Percentiles rank a stretch among this genome's conserved stretches.
phyloP scores from a whole-genome alignment of 2,888 invertebrate species.

The Heteromurus nitidus region DNA sequence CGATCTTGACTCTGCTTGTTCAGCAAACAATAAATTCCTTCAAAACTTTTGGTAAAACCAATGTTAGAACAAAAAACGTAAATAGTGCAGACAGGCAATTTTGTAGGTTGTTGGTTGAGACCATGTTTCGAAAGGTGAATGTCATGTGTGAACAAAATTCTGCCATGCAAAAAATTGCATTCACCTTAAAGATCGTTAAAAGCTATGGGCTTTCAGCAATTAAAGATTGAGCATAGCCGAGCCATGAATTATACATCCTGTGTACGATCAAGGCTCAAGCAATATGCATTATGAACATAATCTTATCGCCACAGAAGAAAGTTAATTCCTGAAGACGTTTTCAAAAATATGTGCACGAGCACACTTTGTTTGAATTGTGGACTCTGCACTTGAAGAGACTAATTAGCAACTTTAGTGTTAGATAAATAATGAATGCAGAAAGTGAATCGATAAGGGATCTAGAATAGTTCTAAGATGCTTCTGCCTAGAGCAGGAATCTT shows the following conservation, averaged over 20 bases:
- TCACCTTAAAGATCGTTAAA: not conserved
- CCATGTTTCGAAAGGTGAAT: constrained; percentile 37
- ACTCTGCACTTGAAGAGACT: not conserved
- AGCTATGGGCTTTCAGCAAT: constrained; percentile 8
- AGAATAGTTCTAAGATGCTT: no score
- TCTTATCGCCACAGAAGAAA: not conserved
- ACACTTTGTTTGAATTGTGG: no score
- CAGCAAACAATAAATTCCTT: no score
- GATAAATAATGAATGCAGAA: not conserved
- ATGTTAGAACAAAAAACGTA: not conserved
- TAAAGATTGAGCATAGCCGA: not conserved
- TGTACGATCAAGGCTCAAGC: not conserved
- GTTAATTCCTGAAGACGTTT: not conserved
- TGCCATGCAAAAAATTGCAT: not conserved
- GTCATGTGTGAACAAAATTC: constrained; percentile 22
- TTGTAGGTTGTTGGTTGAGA: no score
- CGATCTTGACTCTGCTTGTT: no score
- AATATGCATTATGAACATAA: not conserved
- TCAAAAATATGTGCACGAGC: not conserved
- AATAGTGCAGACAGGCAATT: not conserved
- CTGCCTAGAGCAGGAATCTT: not conserved
- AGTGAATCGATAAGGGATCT: constrained; percentile 9
- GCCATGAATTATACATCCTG: constrained; percentile 2
- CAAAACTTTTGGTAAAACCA: no score
- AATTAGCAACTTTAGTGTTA: not conserved